Base-by-base conservation (phyloP, 2,797 vertebrate genomes). In the Trachurus trachurus region DNA sequence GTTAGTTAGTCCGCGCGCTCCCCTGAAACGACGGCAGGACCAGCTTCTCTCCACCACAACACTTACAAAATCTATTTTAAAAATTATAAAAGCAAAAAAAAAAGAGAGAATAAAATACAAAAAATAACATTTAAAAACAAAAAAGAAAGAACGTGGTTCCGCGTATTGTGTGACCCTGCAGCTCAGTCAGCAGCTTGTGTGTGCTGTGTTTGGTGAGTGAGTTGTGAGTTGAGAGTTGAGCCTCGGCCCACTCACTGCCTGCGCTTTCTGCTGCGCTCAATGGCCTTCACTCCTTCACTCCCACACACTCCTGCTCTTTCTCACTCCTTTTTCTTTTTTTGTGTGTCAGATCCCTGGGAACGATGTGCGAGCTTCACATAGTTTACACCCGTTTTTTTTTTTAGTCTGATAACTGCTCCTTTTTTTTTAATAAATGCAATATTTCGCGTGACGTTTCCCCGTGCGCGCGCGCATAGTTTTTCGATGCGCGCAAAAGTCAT, bases 231-330 rank as follows among this genome's bases (percentile, higher is more conserved):
- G 9, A 6, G 50, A 17, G 45, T 19, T 19, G 50, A 53, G 83
- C 66, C 71, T 70, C 89, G 80, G 26, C 26, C 92, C 86, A 86
- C 89, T 72, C 90, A 69, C 80, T 79, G 76, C 66, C 59, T 70
- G 67, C 87, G 67, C 87, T 91, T 89, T 89, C 84, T 80, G 58
- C 73, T 71, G 76, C 74, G 71, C 90, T 92, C 78, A 95, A 88
- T 88, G 91, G 92, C 87, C 83, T 71, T 37, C 71, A 93, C 96
- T 96, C 97, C 97, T 26, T 26, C 26, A 26, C 26, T 26, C 26
- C 26, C 96, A 98, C 97, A 89, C 96, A 96, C 92, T 84, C 84
- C 82, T 81, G 59, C 53, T 16, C 50, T 66, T 78, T 78, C 65
- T 64, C 50, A 57, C 66, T 61, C 47, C 78, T 76, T 77, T 70